Evolutionary conservation across 1,140 invertebrate genomes (phyloP).

Genomic region (Drosophila mauritiana): DNA sequence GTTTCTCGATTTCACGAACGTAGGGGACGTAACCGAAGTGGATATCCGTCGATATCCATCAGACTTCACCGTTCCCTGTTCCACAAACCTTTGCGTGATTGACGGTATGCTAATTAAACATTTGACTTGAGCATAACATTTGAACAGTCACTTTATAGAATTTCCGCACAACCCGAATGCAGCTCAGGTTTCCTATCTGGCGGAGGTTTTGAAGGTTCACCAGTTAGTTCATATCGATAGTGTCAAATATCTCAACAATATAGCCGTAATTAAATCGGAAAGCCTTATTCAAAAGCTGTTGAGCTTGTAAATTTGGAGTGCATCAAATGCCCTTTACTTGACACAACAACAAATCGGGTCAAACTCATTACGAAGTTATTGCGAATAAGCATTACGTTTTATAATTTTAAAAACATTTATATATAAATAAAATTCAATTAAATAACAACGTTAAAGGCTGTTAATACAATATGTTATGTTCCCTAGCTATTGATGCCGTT

Average conservation of each 20-base stretch:
- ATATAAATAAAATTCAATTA: constrained; percentile 75
- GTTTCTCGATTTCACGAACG: constrained; percentile 63
- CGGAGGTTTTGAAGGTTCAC: constrained; percentile 28
- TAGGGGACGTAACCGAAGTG: constrained; percentile 23
- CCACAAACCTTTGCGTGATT: constrained; percentile 64
- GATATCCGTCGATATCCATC: constrained; percentile 70
- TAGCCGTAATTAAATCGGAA: constrained; percentile 40
- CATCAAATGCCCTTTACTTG: too few relatives aligned
- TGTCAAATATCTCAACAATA: constrained; percentile 39
- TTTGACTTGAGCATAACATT: not conserved
- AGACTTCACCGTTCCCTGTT: constrained; percentile 43
- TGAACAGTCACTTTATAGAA: constrained; percentile 9
- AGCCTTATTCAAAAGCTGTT: constrained; percentile 23
- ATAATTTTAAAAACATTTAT: constrained; percentile 64
- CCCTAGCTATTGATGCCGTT: constrained; percentile 42
- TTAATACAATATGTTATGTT: constrained; percentile 51
- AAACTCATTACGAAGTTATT: not conserved
- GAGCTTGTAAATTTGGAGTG: constrained; percentile 1
- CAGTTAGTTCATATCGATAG: constrained; percentile 44
- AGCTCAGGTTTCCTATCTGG: constrained; percentile 42
- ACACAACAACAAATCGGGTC: not conserved
- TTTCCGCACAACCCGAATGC: constrained; percentile 45
- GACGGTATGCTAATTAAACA: constrained; percentile 41
- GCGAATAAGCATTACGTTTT: constrained; percentile 8
- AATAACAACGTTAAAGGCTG: constrained; percentile 72